A percentile compares a stretch with the other conserved stretches of the same genome.
These are phyloP conservation scores for Sphaeridia pumilis DNA, from an alignment of 2,888 invertebrate species.

Conservation along the genomic window DNA sequence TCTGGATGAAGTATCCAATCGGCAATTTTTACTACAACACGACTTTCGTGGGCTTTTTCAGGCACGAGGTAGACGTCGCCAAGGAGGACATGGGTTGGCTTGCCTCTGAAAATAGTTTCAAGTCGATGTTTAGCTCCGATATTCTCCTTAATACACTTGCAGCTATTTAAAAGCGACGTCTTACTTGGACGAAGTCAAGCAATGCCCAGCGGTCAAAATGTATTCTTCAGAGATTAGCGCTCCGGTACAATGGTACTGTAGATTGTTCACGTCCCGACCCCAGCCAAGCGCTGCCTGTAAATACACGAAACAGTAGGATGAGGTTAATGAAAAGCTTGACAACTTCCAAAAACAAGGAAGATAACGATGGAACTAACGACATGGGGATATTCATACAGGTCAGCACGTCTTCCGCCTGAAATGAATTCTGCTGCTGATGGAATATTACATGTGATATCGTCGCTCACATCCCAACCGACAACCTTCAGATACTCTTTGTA, in stretches of 20 bases:
- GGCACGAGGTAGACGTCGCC: slow-evolving; percentile 18
- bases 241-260: slow-evolving; percentile 16
- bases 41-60: slow-evolving; percentile 8
- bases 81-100: slow-evolving; percentile 16
- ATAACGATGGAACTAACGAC: too few relatives aligned
- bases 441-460: slow-evolving; percentile 3
- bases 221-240: slow-evolving; percentile 21
- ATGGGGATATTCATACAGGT: slow-evolving; percentile 21
- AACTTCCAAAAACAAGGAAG: too few relatives aligned
- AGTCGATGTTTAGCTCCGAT: too few relatives aligned
- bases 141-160: too few relatives aligned
- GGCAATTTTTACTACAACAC: slow-evolving; percentile 16
- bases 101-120: slow-evolving; percentile 18
- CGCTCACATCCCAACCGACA: too few relatives aligned
- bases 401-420: slow-evolving; percentile 19
- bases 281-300: slow-evolving; percentile 21
- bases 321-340: too few relatives aligned
- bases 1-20: slow-evolving; percentile 20
- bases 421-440: slow-evolving; percentile 13
- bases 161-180: too few relatives aligned
- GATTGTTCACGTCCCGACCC: background rate
- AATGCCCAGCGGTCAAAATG: slow-evolving; percentile 20
- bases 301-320: slow-evolving; percentile 3
- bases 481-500: slow-evolving; percentile 16
- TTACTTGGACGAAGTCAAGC: slow-evolving; percentile 11